These are phyloP conservation scores for Echeneis naucrates DNA, from an alignment of 2,797 vertebrate species.

Conservation along the genomic window DNA sequence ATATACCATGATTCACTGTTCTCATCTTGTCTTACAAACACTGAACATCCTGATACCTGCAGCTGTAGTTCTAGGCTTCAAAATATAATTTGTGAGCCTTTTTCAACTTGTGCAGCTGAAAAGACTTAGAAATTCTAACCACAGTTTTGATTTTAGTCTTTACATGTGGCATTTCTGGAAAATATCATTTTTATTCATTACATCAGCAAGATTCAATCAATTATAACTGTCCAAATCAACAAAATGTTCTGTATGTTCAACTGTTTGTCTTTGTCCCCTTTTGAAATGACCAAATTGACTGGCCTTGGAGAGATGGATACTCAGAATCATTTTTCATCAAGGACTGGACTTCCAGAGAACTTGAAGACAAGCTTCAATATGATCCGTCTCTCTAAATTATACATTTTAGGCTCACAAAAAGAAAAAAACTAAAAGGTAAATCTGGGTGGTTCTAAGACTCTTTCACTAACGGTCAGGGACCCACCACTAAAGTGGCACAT, in stretches of 20 bases:
- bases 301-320: not conserved
- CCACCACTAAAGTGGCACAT: too few species aligned
- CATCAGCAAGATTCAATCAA: not conserved
- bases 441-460: not conserved
- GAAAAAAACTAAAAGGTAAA: not conserved
- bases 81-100: not conserved
- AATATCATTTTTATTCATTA: too few species aligned
- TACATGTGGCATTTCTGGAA: too few species aligned
- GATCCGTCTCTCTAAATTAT: not conserved
- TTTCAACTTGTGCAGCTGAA: not conserved
- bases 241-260: not conserved
- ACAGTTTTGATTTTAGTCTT: too few species aligned
- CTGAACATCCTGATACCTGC: not conserved
- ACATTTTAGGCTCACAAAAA: not conserved
- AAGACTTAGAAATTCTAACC: too few species aligned
- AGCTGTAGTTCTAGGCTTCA: conserved; percentile 12
- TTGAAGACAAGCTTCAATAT: not conserved
- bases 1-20: conserved; percentile 55
- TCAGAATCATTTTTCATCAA: not conserved
- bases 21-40: conserved; percentile 4
- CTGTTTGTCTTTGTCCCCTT: not conserved
- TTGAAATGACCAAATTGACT: not conserved
- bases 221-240: not conserved
- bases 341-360: not conserved
- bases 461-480: too few species aligned